Percentiles rank a stretch among this genome's conserved stretches.
These are phyloP conservation scores for Aphelenchoides besseyi DNA, from an alignment of 1,140 invertebrate species.

Conservation along the genomic window DNA sequence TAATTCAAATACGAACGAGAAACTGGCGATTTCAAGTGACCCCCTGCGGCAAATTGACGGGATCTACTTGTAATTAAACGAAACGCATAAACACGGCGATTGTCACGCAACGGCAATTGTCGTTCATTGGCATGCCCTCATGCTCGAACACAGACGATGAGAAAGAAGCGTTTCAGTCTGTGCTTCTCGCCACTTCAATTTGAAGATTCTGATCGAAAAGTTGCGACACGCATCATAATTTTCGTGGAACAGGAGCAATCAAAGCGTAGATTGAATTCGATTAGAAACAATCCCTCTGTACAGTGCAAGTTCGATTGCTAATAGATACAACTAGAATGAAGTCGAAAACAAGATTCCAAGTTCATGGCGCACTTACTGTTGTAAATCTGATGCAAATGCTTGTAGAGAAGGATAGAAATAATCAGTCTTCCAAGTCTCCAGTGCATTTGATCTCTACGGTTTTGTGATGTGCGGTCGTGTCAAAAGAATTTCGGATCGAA, in stretches of 20 bases:
- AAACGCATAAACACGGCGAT: not conserved
- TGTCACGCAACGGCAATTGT: not conserved
- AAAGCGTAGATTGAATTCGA: not conserved
- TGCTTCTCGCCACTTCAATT: not conserved
- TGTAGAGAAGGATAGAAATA: no score
- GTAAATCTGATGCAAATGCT: no score
- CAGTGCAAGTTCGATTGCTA: no score
- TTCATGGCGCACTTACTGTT: no score
- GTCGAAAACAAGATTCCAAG: no score
- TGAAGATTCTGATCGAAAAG: not conserved
- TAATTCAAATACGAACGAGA: not conserved
- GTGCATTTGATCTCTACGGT: no score
- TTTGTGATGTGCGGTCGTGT: no score
- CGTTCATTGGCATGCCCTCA: not conserved
- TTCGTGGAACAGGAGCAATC: not conserved
- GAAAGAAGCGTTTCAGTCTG: not conserved
- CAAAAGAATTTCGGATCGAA: no score
- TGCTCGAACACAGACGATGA: not conserved
- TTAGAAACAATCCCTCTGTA: not conserved
- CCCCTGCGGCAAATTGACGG: not conserved
- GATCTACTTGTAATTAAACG: not conserved
- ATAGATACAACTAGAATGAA: no score
- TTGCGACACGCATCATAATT: not conserved
- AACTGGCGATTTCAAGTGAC: not conserved
- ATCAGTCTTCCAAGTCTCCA: no score